Conservation (phyloP, 1,140 invertebrate species). For the Brachionus asplanchnoidis region DNA sequence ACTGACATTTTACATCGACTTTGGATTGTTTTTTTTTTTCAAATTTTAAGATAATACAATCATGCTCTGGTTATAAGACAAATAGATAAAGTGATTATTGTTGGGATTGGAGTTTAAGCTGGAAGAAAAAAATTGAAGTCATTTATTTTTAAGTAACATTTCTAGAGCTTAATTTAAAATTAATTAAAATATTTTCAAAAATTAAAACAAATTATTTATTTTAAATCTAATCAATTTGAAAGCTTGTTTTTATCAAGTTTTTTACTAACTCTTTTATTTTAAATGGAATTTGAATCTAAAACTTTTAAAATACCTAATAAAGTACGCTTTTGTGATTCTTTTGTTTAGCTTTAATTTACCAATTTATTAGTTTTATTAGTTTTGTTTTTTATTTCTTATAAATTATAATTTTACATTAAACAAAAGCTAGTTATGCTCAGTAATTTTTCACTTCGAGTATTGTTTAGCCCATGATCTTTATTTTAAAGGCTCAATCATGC, state of each 20-base stretch:
- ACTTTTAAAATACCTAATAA: background rate
- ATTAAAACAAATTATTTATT: background rate
- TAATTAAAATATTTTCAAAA: background rate
- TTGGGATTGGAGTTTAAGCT: background rate
- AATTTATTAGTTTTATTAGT: background rate
- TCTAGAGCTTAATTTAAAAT: background rate
- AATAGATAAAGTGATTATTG: background rate
- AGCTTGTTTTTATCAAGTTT: background rate
- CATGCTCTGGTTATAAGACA: background rate
- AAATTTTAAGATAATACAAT: background rate
- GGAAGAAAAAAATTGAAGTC: background rate
- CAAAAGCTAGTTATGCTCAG: background rate
- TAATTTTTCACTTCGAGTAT: background rate
- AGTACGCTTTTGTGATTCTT: background rate
- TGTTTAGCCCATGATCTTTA: background rate
- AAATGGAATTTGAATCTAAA: background rate
- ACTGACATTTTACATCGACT: too few species aligned
- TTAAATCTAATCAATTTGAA: background rate
- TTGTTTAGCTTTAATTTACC: background rate
- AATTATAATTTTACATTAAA: background rate
- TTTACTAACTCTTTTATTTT: background rate
- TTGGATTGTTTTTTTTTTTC: too few species aligned
- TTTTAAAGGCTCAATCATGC: background rate
- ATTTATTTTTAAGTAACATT: background rate
- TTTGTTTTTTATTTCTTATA: background rate